phyloP scores from a whole-genome alignment of 2,888 invertebrate species.

The Leptopilina myrica region DNA sequence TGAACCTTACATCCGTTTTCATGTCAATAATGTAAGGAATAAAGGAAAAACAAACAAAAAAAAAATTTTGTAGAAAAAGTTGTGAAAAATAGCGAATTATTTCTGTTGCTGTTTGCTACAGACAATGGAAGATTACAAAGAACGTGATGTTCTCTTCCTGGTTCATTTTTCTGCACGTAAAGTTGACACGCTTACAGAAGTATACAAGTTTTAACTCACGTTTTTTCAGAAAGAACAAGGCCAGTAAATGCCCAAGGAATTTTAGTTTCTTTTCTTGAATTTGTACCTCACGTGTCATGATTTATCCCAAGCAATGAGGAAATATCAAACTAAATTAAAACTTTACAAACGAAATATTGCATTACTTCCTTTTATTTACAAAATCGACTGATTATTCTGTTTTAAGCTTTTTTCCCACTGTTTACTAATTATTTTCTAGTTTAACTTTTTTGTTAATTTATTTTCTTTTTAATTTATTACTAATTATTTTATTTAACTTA shows the following conservation, averaged over 20 bases:
- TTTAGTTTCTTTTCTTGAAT: slow-evolving; percentile 8
- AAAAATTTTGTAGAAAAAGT: not conserved
- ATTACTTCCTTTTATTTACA: not conserved
- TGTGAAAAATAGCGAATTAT: not conserved
- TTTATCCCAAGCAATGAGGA: slow-evolving; percentile 5
- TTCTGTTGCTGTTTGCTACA: slow-evolving; percentile 4
- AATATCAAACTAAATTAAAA: slow-evolving; percentile 1
- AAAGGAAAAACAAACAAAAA: too few species aligned
- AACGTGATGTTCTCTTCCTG: slow-evolving; percentile 15
- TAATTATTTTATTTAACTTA: too few species aligned
- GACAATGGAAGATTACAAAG: slow-evolving; percentile 8
- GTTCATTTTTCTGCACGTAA: slow-evolving; percentile 16
- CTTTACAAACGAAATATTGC: not conserved
- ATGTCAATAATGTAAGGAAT: too few species aligned
- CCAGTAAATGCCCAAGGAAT: not conserved
- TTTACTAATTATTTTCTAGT: too few species aligned
- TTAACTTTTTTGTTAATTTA: too few species aligned
- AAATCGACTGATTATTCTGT: too few species aligned
- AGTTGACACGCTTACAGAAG: not conserved
- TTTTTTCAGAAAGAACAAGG: not conserved
- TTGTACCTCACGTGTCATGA: not conserved
- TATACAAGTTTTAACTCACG: slow-evolving; percentile 15
- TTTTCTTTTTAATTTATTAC: too few species aligned
- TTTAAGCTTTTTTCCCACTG: too few species aligned
- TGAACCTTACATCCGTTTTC: too few species aligned